Evolutionary conservation across 2,797 vertebrate genomes (phyloP), one percentile per base, ranked within the genome.

Genomic region (Cyprinella venusta): DNA sequence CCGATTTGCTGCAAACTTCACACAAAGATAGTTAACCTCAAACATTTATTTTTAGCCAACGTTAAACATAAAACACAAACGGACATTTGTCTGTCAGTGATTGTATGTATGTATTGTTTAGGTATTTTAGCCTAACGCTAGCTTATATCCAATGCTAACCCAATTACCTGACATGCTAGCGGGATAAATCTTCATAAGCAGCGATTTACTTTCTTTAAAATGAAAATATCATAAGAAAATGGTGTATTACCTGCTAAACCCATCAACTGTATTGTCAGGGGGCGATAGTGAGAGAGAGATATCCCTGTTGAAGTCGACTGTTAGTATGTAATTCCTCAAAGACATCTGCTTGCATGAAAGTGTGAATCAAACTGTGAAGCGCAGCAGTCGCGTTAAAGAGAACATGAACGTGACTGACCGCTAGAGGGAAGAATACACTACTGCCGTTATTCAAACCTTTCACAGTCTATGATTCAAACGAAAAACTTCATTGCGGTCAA

Each of bases 121-220:
- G 8, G 42, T 26, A 38, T 36, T 65, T 38, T 82, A 83, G 45
- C 63, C 72, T 16, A 69, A 76, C 64, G 63, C 54, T 83, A 83
- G 81, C 81, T 75, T 54, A 40, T 24, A 61, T 81, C 42, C n/a
- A 67, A 77, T 83, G 81, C 81, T 83, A 83, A 83, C 63, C 19
- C 19, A 72, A 64, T 67, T 67, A 6, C 26, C 45, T 75, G 61
- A 30, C 74, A 48, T 70, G 81, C 81, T 83, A 83, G 74, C 81
- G 50, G 40, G 19, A 76, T n/a, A 48, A 56, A 13, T 45, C 63
- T 69, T 12, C 50, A 69, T 63, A 69, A 65, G 30, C 70, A 65
- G 30, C 61, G 33, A 63, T 19, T 77, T 69, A 10, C 16, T 2
- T 12, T 42, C 33, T 76, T 77, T 76, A 61, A 61, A 61, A 70